These are phyloP conservation scores for Chrysomela aeneicollis DNA, from an alignment of 2,888 invertebrate genomes.

Conservation along the genomic window DNA sequence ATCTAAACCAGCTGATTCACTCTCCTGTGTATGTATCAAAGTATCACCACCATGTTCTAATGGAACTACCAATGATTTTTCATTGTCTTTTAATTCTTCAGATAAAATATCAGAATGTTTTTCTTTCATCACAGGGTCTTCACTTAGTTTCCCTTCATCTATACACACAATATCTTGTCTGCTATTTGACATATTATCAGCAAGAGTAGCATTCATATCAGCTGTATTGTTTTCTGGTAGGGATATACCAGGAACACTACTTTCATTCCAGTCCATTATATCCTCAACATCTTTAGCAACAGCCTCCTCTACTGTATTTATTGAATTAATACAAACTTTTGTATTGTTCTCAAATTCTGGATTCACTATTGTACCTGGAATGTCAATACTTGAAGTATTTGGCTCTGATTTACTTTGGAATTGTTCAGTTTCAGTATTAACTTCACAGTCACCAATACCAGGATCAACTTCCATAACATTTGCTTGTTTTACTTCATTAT, in stretches of 20 bases:
- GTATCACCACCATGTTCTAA: conserved; percentile 12
- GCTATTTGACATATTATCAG: neutral
- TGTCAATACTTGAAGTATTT: conserved; percentile 11
- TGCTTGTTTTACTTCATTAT: conserved; percentile 21
- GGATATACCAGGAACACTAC: conserved; percentile 7
- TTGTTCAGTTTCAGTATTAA: neutral
- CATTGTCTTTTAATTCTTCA: conserved; percentile 11
- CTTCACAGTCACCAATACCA: conserved; percentile 17
- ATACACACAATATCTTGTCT: neutral
- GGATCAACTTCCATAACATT: conserved; percentile 11
- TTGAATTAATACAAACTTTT: conserved; percentile 30
- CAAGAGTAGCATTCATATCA: conserved; percentile 1
- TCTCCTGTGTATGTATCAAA: neutral
- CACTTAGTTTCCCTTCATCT: neutral
- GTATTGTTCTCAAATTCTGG: conserved; percentile 27
- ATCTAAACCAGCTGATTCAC: conserved; percentile 1
- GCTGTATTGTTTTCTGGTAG: conserved; percentile 6
- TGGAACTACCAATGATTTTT: neutral
- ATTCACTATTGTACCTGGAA: conserved; percentile 20
- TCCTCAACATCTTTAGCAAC: conserved; percentile 21
- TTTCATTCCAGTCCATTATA: conserved; percentile 35
- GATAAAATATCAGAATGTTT: conserved; percentile 13
- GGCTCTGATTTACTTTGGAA: conserved; percentile 17
- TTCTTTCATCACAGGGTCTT: neutral
- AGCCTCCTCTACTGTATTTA: conserved; percentile 6